phyloP scores from a whole-genome alignment of 2,113 vertebrate genomes.

The Phaethornis superciliosus region DNA sequence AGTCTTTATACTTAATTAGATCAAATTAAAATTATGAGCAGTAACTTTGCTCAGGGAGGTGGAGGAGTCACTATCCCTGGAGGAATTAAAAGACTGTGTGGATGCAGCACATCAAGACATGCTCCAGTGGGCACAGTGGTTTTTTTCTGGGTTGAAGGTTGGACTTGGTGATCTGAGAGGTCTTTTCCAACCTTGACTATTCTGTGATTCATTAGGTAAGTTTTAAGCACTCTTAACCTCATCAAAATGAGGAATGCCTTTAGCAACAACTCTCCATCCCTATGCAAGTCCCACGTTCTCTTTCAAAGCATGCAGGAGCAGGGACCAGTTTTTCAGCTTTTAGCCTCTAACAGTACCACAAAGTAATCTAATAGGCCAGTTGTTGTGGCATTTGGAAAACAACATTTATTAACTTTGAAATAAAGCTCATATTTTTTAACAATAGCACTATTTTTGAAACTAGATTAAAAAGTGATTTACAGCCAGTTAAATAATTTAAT shows the following conservation, averaged over 20 bases:
- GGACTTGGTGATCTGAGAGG: too few species aligned
- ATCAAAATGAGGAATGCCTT: not conserved
- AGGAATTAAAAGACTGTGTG: too few species aligned
- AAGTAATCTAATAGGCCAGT: not conserved
- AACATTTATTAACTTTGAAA: not conserved
- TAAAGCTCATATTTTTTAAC: not conserved
- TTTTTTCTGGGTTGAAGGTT: too few species aligned
- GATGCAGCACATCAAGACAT: too few species aligned
- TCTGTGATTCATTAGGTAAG: not conserved
- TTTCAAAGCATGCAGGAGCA: not conserved
- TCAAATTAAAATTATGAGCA: not conserved
- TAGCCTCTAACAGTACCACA: not conserved
- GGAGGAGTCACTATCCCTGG: too few species aligned
- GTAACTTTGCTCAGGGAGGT: not conserved
- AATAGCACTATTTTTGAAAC: not conserved
- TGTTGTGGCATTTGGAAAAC: not conserved
- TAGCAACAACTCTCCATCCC: accelerated
- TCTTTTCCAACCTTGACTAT: too few species aligned
- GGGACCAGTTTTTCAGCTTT: not conserved
- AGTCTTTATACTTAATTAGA: not conserved
- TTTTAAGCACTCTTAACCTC: not conserved
- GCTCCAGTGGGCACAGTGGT: too few species aligned
- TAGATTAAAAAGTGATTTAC: not conserved
- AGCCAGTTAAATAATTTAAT: not conserved
- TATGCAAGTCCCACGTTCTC: not conserved